Conservation (phyloP, 1,140 invertebrate species). For the Drosophila ironensis region DNA sequence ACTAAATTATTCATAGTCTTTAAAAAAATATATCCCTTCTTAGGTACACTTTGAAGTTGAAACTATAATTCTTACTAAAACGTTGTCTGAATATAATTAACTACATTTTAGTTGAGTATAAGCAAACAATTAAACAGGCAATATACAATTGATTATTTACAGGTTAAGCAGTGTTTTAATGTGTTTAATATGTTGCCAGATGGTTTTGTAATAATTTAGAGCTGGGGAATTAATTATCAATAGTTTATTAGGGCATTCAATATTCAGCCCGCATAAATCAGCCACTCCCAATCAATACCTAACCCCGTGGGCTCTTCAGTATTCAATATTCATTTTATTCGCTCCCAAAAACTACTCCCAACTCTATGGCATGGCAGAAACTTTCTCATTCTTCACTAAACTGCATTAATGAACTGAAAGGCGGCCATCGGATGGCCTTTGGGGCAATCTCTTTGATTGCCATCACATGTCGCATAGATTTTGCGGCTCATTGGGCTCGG, state of each 20-base stretch:
- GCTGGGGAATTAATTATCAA: not conserved
- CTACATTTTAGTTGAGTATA: no score
- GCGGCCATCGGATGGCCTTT: not conserved
- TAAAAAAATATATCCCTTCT: no score
- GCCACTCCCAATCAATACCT: not conserved
- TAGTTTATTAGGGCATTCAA: not conserved
- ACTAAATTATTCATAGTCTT: not conserved
- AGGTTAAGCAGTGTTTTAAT: no score
- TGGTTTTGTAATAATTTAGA: no score
- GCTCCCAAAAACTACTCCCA: not conserved
- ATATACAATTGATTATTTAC: not conserved
- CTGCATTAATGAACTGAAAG: constrained; percentile 67
- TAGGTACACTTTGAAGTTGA: no score
- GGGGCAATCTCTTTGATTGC: constrained; percentile 69
- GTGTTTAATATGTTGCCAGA: no score
- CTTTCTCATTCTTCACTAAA: constrained; percentile 60
- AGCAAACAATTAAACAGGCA: no score
- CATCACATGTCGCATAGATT: constrained; percentile 78
- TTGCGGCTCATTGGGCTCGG: constrained; percentile 65
- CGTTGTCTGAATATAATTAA: no score
- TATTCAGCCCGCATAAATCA: not conserved
- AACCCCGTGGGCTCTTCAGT: not conserved
- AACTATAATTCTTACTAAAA: no score
- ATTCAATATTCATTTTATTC: constrained; percentile 25
- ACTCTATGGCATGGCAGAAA: constrained; percentile 18